Evolutionary conservation across 2,113 vertebrate genomes (phyloP), one percentile per base, ranked within the genome.

Genomic region (Eclectus roratus): DNA sequence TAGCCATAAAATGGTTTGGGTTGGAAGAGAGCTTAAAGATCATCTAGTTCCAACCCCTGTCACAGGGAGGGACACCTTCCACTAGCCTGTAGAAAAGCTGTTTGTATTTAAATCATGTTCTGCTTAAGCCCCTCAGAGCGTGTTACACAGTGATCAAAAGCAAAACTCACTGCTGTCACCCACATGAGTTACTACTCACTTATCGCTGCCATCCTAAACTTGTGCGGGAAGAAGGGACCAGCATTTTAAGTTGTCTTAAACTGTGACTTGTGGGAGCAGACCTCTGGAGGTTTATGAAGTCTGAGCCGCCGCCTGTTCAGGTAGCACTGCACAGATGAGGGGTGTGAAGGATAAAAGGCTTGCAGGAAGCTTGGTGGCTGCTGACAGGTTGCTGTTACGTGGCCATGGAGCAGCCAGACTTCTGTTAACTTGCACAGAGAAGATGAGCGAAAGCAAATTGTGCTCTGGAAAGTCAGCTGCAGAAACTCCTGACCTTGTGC

Each of bases 121-220:
- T 85, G 14, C 44, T 28, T 2, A 17, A 79, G 27, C 17, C 11
- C 17, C 17, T 81, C 1, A 1, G 11, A 15, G 14, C 2, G 0
- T 1, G 1, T 47, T 55, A 25, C 5, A 9, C 35, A 4, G 24
- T 15, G 56, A 1, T 17, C 74, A 56, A 53, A 50, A 58, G 50
- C 12, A 27, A 39, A 85, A 25, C 49, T 72, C 7, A 0, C 4
- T 56, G n/a, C 19, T 28, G 39, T 50, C 39, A 33, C 28, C 5
- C 23, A 0, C 2, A 0, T 16, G 50, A 66, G 17, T 53, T 58
- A 29, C n/a, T 46, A 20, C 37, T 31, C 3, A 0, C 7, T 28
- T 15, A 4, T 11, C 0, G 5, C 61, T 4, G 4, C 49, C 71
- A 7, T 20, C 33, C 41, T 25, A 6, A 68, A 25, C 3, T 3